Base-by-base conservation (phyloP, 2,797 vertebrate species). In the Pangasius djambal region DNA sequence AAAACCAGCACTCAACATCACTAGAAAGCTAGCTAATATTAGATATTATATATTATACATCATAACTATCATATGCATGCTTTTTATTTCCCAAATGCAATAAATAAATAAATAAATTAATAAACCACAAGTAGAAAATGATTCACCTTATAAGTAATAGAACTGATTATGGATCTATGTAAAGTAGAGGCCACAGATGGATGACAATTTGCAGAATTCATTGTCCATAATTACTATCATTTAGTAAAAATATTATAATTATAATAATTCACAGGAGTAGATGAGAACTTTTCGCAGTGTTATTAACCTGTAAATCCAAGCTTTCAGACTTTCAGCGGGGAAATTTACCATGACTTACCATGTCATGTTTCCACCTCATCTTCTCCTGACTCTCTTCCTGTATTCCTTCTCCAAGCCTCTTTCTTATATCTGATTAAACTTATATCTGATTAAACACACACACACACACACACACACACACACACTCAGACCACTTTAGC, bases 391-490 rank as follows among this genome's bases (percentile, higher is more conserved):
- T 31, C 1, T 12, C 44, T 63, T 55, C 70, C 57, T 85, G 61
- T 67, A 77, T 74, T 55, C 55, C 67, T 28, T 81, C 59, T 67
- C 48, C n/a, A 31, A 3, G 22, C 16, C 12, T 67, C 88, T 86
- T 59, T 85, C 48, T 86, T 61, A 48, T 34, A 65, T 78, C 61
- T 72, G 37, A 57, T 31, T 89, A 78, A 44, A 44, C 40, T 40
- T 40, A 40, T 40, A 81, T 89, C 63, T 81, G 25, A 87, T 86
- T 74, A 50, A 48, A 44, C n/a, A 37, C 55, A 61, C 67, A 74
- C n/a, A 83, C 74, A 37, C 83, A 37, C 52, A 20, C 59, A 79
- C 18, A 67, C 74, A 37, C 85, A 37, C 52, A 20, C 59, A 79
- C 18, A 67, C 74, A 37, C 85, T 78, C n/a, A 31, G 44, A 50